phyloP scores from a whole-genome alignment of 35 echinoderm and acorn worm genomes.

The Apostichopus japonicus region DNA sequence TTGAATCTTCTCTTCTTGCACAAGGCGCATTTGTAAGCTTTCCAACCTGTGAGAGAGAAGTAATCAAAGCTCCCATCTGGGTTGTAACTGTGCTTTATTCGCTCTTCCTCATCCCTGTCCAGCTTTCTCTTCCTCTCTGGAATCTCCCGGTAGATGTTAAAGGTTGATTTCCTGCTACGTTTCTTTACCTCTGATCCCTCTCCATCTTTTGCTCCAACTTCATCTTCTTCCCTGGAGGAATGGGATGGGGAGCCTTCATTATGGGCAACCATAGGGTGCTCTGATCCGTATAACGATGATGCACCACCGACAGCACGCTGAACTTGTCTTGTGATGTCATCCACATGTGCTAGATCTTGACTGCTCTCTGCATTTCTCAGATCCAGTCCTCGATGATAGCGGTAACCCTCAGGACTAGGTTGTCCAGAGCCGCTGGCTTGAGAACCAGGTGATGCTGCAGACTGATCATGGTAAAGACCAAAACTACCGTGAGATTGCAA shows the following conservation, averaged over 20 bases:
- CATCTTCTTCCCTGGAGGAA: conserved; percentile 62
- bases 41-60: conserved; percentile 98
- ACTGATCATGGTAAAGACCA: conserved; percentile 64
- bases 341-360: conserved; percentile 87
- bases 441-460: conserved; percentile 51
- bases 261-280: conserved; percentile 54
- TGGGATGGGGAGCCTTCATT: conserved; percentile 64
- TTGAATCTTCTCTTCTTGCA: conserved; percentile 99
- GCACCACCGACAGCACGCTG: conserved; percentile 78
- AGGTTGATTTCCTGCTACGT: conserved; percentile 89
- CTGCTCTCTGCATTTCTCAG: conserved; percentile 60
- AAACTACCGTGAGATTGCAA: conserved; percentile 40
- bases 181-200: conserved; percentile 57
- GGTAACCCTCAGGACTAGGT: conserved; percentile 45
- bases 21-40: conserved; percentile 95
- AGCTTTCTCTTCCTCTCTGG: conserved; percentile 94
- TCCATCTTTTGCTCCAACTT: conserved; percentile 60
- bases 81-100: conserved; percentile 99
- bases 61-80: conserved; percentile 99
- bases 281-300: conserved; percentile 62
- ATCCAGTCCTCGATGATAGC: conserved; percentile 61
- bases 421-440: conserved; percentile 43
- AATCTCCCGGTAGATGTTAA: conserved; percentile 96
- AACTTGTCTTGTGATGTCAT: conserved; percentile 94
- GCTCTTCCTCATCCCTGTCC: conserved; percentile 89